Evolutionary conservation across 1,140 invertebrate species (phyloP), one percentile per base, ranked within the genome.

Genomic region (Latrodectus geometricus): DNA sequence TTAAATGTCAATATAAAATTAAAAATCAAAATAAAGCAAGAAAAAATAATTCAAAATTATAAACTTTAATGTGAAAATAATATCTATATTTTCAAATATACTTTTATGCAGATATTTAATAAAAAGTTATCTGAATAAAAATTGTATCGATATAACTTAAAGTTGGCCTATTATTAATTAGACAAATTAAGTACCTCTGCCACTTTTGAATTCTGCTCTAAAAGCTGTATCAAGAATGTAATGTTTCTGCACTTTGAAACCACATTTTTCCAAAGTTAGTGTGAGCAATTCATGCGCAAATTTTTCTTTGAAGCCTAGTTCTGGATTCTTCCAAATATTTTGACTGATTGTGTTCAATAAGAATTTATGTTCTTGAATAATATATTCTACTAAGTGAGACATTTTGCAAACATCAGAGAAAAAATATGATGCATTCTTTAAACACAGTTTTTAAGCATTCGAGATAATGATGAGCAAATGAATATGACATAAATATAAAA

Each of bases 211-310:
- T 61, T 88, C 89, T 12, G 91, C 91, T 75, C 88, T 87, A 77
- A 92, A 92, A 21, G 90, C 91, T 15, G 91, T 91, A 9, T 88
- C 88, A 17, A 90, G 75, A 52, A 88, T 89, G 80, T 89, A 91
- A 8, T 89, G 84, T 65, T 89, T 89, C 50, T 89, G 87, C 3
- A 91, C 90, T n/a, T 52, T 8, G 87, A 91, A 91, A 7, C 89
- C 90, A 54, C 75, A 54, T 65, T 89, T 88, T 72, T 89, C 86
- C 5, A 91, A 87, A 77, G 87, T 89, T n/a, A 88, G 76, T 12
- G 91, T 90, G 0, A 91, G 75, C 9, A 90, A 56, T n/a, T 90
- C 68, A 84, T 91, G 91, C 4, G 91, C 90, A 87, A 89, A 86
- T 14, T 84, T 76, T 80, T 91, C 91, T 15, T 91, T 87, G 73